Evolutionary conservation across 2,797 vertebrate genomes (phyloP).

Genomic region (Leptodactylus fallax): DNA sequence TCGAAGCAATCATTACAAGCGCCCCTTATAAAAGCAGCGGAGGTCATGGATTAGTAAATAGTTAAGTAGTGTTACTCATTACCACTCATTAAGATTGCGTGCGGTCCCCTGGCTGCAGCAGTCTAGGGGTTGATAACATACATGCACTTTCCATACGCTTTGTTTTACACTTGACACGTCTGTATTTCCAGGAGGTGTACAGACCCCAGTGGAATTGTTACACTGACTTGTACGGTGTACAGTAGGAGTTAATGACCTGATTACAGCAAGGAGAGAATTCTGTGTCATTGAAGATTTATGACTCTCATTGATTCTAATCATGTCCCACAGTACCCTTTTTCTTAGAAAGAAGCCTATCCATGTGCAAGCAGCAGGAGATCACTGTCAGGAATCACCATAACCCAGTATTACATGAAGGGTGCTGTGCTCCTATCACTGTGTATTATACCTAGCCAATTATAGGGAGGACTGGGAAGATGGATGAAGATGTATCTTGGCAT

Average conservation of each 20-base stretch:
- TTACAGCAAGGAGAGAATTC: constrained; percentile 48
- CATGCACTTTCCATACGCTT: constrained; percentile 12
- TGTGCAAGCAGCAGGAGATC: neutral
- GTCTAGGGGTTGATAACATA: constrained; percentile 15
- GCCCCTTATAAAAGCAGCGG: neutral
- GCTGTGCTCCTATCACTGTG: neutral
- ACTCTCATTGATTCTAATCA: constrained; percentile 44
- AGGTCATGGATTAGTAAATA: constrained; percentile 30
- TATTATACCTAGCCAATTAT: neutral
- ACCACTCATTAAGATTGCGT: constrained; percentile 32
- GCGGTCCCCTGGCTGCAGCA: constrained; percentile 11
- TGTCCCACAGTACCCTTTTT: constrained; percentile 23
- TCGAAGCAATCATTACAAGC: constrained; percentile 14
- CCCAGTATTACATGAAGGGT: neutral
- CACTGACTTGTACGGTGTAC: constrained; percentile 26
- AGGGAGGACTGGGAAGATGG: neutral
- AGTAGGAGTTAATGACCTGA: constrained; percentile 55
- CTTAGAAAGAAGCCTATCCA: constrained; percentile 21
- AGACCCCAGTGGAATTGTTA: constrained; percentile 45
- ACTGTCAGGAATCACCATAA: neutral
- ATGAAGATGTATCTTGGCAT: neutral
- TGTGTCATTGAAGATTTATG: constrained; percentile 56
- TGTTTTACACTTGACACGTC: constrained; percentile 21
- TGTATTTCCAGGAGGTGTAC: constrained; percentile 37
- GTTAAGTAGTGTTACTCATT: constrained; percentile 10